Evolutionary conservation across 2,888 invertebrate genomes (phyloP), one percentile per base, ranked within the genome.

Genomic region (Tenthredo scrophulariae): DNA sequence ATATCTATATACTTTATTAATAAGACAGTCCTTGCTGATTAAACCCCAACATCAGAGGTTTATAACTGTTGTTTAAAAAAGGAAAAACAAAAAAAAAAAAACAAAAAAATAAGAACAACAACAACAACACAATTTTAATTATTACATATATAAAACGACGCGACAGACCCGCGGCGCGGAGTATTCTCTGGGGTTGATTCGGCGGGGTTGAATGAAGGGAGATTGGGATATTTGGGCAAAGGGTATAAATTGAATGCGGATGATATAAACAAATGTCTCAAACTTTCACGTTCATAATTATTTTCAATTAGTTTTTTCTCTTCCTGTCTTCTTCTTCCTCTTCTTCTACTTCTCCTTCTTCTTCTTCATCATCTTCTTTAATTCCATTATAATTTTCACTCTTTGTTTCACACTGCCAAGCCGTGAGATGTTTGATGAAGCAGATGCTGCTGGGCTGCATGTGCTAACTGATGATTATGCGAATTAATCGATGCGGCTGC

Each of bases 401-500:
- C 26, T 15, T 2, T 9, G 10, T 18, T 70, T 92, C 90, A 93
- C 87, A 91, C 93, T 77, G 93, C 92, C 87, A 93, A 89, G 79
- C 93, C 93, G 85, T 93, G 93, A 84, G 92, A 90, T 84, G 91
- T 90, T 88, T 93, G 93, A 86, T 93, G 93, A 46, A 92, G 87
- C 43, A 92, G 89, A 86, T 90, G 91, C 87, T 92, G 92, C 86
- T 92, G 87, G 37, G 89, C 89, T 88, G 91, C 89, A 88, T 92
- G 93, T 72, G 91, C 89, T 89, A 92, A 86, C 86, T 92, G 91
- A 88, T 91, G 91, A 86, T 89, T 89, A 88, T 91, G 90, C 72
- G 90, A 82, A 87, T 91, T 90, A 80, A 87, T 88, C 50, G 87
- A 86, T 84, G 87, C 72, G 86, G 90, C 86, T 40, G 89, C 89